Conservation (phyloP, 2,113 vertebrate species). For the Rhinolophus ferrumequinum region DNA sequence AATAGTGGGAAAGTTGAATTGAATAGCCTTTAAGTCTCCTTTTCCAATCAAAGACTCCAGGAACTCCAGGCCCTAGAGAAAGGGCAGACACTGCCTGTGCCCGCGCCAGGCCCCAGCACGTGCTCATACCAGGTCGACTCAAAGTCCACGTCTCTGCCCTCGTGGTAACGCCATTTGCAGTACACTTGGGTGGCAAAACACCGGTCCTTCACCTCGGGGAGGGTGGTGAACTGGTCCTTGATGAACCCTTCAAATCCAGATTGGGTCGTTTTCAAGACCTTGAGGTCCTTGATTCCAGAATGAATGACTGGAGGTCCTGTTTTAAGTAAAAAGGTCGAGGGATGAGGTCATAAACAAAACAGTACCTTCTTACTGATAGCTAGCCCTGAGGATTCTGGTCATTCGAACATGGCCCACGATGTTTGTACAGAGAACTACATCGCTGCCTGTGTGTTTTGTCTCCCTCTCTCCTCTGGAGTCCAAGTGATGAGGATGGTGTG, state of each 20-base stretch:
- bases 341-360: not conserved
- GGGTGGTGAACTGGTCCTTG: conserved; percentile 92
- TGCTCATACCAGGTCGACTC: conserved; percentile 88
- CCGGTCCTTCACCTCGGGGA: conserved; percentile 92
- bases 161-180: conserved; percentile 93
- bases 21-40: not conserved
- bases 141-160: conserved; percentile 86
- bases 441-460: not conserved
- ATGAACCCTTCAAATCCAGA: conserved; percentile 95
- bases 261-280: conserved; percentile 95
- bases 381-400: not conserved
- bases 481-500: not conserved
- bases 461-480: not conserved
- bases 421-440: not conserved
- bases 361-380: not conserved
- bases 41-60: not conserved
- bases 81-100: not conserved
- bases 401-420: not conserved
- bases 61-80: not conserved
- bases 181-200: conserved; percentile 93
- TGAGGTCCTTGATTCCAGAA: conserved; percentile 94
- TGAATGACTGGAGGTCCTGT: conserved; percentile 90
- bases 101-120: not conserved
- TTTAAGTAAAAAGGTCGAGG: not conserved
- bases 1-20: not conserved